Base-by-base conservation (phyloP, 2,888 invertebrate species). In the Drosophila monieri region DNA sequence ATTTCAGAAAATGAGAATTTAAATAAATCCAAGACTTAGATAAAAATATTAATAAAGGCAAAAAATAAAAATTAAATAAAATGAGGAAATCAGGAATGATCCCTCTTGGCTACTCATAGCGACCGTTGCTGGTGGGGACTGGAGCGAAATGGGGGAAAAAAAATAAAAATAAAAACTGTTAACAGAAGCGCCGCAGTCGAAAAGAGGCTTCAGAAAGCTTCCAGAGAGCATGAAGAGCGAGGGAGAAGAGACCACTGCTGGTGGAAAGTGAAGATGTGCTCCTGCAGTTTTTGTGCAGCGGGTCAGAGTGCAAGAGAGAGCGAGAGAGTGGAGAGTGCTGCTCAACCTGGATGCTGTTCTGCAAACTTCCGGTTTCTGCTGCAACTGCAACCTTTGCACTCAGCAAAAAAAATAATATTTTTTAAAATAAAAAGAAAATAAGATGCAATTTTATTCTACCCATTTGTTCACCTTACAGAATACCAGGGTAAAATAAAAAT, bases 341-440 rank as follows among this genome's bases (percentile, higher is more conserved):
- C 2, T 6, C 27, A 46, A 73, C 75, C 79, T 81, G 79, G 80
- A 85, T 80, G 80, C 85, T 80, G 70, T 60, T 52, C 62, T 65
- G 59, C 77, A 81, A 46, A 75, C 60, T 80, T 78, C 73, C 76
- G 81, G 76, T 62, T 53, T 15, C 39, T 41, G 39, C 49, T n/a
- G n/a, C n/a, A n/a, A n/a, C n/a, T n/a, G n/a, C n/a, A n/a, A n/a
- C n/a, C n/a, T n/a, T 48, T 47, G 6, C 53, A 35, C 6, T n/a
- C 4, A n/a, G n/a, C 1, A n/a, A n/a, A n/a, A 35, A n/a, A 6
- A 5, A 35, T n/a, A n/a, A 35, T n/a, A 12, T 4, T 25, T 3
- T 27, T 4, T 0, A 23, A 35, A n/a, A 6, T 6, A n/a, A 35
- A 35, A 14, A n/a, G 6, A 35, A 35, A 32, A 32, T 12, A 32